Base-by-base conservation (phyloP, 2,113 vertebrate genomes). In the Chlorodrepanis virens region DNA sequence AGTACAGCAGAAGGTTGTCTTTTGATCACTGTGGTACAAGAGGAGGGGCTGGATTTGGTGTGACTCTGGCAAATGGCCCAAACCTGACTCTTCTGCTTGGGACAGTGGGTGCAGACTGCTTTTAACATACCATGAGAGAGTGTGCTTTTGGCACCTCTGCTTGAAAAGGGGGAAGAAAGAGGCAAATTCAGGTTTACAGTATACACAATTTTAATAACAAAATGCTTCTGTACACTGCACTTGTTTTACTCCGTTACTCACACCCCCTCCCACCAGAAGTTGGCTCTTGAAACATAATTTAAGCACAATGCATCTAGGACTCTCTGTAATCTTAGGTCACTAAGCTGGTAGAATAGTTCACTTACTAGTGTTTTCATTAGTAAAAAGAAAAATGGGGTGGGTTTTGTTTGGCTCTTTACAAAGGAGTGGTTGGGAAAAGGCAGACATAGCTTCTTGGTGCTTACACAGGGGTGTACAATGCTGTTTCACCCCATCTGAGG, bases 201-300 rank as follows among this genome's bases (percentile, higher is more conserved):
- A 98, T 98, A 96, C 97, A 98, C 96, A 97, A 63, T 98, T 98
- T 98, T 98, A 98, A 98, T 98, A 97, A 96, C 97, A 98, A 98
- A 98, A 97, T 85, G 92, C 96, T 95, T 93, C 97, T 98, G 96
- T 98, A 98, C 98, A 98, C 97, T 98, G 94, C 87, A 93, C 96
- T 98, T 97, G 57, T 95, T 97, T 96, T 89, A 94, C 68, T 87
- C 90, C 84, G 79, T 93, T 56, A 72, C 93, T 96, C 97, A 93
- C 78, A 96, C 83, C 91, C 90, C 90, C 91, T 94, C 87, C 93
- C 95, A 83, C 68, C 95, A 95, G 72, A 96, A 94, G 69, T 59
- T 96, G 97, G 95, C 96, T 98, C 95, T 97, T 95, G 31, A 87
- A 96, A 96, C 76, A 90, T 80, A 81, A 94, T 90, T 90, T 94